phyloP scores from a whole-genome alignment of 1,140 invertebrate species.

The Brachionus angularis region DNA sequence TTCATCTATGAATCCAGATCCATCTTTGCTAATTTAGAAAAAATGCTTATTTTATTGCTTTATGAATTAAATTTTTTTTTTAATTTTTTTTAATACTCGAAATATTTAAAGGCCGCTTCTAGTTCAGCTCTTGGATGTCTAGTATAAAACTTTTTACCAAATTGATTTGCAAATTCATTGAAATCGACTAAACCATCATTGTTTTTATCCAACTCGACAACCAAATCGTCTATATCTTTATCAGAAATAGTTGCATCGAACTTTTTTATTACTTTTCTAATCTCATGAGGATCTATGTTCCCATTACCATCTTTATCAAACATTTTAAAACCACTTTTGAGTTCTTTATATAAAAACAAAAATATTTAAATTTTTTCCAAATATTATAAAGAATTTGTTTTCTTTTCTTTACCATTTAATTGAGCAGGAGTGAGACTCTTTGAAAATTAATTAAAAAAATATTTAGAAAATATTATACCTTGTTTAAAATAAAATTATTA shows the following conservation, averaged over 20 bases:
- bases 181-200: slow-evolving; percentile 27
- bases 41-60: too few species aligned
- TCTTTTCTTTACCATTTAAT: slow-evolving; percentile 12
- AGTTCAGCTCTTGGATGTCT: neutral
- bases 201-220: slow-evolving; percentile 29
- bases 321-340: slow-evolving; percentile 9
- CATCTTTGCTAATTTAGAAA: slow-evolving; percentile 22
- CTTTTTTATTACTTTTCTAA: neutral
- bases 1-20: slow-evolving; percentile 34
- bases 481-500: neutral
- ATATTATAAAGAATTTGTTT: too few species aligned
- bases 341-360: neutral
- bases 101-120: slow-evolving; percentile 37
- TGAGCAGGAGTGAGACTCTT: neutral
- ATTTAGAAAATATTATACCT: neutral
- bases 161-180: slow-evolving; percentile 18
- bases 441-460: too few species aligned
- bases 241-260: neutral
- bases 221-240: slow-evolving; percentile 3
- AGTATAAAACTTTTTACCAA: slow-evolving; percentile 25
- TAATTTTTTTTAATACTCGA: neutral
- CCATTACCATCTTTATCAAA: slow-evolving; percentile 41
- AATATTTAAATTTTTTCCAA: too few species aligned
- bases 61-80: neutral
- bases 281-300: slow-evolving; percentile 9